phyloP scores from a whole-genome alignment of 2,888 invertebrate genomes.

The Incurvaria masculella region DNA sequence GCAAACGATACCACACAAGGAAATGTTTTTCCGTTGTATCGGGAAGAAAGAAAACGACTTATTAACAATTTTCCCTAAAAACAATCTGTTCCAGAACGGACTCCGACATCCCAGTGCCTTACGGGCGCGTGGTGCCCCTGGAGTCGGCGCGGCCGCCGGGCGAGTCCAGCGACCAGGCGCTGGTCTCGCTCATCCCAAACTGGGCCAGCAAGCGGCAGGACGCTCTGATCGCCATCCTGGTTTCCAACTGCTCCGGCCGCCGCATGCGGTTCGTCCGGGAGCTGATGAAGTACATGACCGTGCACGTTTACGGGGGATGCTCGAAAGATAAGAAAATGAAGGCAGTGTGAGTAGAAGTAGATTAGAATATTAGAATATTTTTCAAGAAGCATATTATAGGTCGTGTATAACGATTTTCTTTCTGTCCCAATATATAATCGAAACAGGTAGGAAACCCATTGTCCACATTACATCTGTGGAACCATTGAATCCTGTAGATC shows the following conservation, averaged over 20 bases:
- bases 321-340: conserved; percentile 20
- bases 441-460: too few species aligned
- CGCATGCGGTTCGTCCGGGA: conserved; percentile 45
- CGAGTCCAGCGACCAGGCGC: not conserved
- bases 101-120: conserved; percentile 53
- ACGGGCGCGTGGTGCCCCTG: conserved; percentile 37
- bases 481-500: too few species aligned
- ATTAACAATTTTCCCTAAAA: too few species aligned
- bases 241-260: conserved; percentile 46
- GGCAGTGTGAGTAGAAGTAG: conserved; percentile 6
- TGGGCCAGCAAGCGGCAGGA: conserved; percentile 25
- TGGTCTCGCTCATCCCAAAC: conserved; percentile 8
- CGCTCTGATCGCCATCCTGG: conserved; percentile 42
- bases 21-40: too few species aligned
- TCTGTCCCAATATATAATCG: too few species aligned
- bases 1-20: too few species aligned
- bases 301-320: conserved; percentile 45
- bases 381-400: too few species aligned
- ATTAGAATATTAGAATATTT: too few species aligned
- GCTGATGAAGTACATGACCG: conserved; percentile 51
- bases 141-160: conserved; percentile 6
- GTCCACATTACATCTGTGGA: too few species aligned
- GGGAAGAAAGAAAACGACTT: too few species aligned
- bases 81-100: conserved; percentile 30
- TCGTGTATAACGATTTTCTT: too few species aligned